Base-by-base conservation (phyloP, 2,888 invertebrate species). In the Strigamia maritima region DNA sequence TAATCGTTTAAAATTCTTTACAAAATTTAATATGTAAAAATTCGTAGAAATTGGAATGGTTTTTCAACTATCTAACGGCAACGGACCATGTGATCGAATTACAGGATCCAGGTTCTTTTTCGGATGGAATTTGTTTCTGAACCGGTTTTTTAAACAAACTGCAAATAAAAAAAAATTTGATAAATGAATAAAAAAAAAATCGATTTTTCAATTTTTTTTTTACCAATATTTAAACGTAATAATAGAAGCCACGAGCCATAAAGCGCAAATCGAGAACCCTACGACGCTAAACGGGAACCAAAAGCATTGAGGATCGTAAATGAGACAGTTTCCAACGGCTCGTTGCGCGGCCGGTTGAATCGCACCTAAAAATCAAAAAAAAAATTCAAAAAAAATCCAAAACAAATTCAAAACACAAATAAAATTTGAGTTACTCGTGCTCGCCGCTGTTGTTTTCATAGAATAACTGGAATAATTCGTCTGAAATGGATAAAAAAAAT, bases 201-300 rank as follows among this genome's bases (percentile, higher is more conserved):
- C 3, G 6, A 35, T 12, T 10, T 28, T n/a, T n/a, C n/a, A n/a
- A 31, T 28, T 31, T 31, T 16, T 8, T 31, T 35, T 49, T 77
- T 24, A 77, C 77, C 38, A 26, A 28, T 35, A 77, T 22, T 77
- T 77, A 24, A 22, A 77, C n/a, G 40, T 77, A 24, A 77, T 28
- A 12, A 77, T 77, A 3, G 77, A 26, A 4, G 24, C 4, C 12
- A 77, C 44, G 24, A 49, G 10, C 77, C 77, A 77, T 2, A 77
- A 8, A 8, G 49, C 24, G 28, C 38, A 24, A 24, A 77, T 28
- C 4, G 49, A 26, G 22, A 38, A 77, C 24, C 77, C 77, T 2
- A 77, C 35, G 12, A 77, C 44, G 26, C 19, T 49, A 35, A 77
- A 77, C 7, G 77, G 77, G 22, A 77, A 77, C 77, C 77, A 77